Conservation (phyloP, 2,888 invertebrate species). For the Archips crataeganus region DNA sequence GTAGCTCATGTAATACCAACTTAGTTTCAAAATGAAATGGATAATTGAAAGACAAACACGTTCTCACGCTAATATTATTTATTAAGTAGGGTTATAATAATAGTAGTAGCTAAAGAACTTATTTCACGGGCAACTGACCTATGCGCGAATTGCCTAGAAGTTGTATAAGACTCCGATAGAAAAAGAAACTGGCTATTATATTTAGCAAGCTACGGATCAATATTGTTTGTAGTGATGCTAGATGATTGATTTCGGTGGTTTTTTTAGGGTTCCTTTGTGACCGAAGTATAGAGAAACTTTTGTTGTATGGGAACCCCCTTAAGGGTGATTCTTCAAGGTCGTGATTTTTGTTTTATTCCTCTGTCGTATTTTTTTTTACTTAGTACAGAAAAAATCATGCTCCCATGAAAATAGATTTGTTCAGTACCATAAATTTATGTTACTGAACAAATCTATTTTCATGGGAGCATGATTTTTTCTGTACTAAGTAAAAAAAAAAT, state of each 20-base stretch:
- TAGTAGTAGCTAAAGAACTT: conserved; percentile 7
- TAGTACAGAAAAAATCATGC: too few relatives aligned
- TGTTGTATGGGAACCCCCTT: too few relatives aligned
- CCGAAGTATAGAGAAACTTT: too few relatives aligned
- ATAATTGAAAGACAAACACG: conserved; percentile 33
- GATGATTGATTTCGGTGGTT: conserved; percentile 25
- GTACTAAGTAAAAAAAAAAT: too few relatives aligned
- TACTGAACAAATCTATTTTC: too few relatives aligned
- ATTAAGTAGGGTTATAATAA: conserved; percentile 4
- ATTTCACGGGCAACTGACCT: conserved; percentile 31
- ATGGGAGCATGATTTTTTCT: too few relatives aligned
- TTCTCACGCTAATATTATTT: conserved; percentile 25
- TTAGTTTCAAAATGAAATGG: conserved; percentile 25
- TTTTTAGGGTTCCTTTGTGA: conserved; percentile 16
- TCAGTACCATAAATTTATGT: too few relatives aligned
- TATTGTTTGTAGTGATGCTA: background rate
- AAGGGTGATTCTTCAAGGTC: too few relatives aligned
- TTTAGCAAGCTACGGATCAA: background rate
- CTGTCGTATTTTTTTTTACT: too few relatives aligned
- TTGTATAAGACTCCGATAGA: conserved; percentile 17
- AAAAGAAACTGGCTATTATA: conserved; percentile 3
- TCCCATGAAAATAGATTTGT: too few relatives aligned
- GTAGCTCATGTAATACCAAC: conserved; percentile 18
- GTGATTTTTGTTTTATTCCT: too few relatives aligned
- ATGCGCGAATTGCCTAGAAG: background rate